Evolutionary conservation across 2,888 invertebrate genomes (phyloP), one percentile per base, ranked within the genome.

Genomic region (Drosophila rellima): DNA sequence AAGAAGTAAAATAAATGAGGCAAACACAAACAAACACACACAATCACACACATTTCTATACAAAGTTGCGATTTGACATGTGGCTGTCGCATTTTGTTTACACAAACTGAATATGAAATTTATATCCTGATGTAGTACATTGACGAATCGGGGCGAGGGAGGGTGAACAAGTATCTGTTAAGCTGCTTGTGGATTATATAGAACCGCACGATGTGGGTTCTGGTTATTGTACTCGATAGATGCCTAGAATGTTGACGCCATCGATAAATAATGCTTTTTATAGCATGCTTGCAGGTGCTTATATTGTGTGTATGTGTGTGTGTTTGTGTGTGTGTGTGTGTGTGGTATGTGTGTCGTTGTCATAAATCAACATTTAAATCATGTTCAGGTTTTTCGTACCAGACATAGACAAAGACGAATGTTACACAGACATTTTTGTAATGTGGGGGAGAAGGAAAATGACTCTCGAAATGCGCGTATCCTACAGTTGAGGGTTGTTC

Each of bases 351-450:
- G 37, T 62, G 66, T 60, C 48, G 23, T 42, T 70, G 85, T 84
- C 76, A 82, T 81, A 84, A 85, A 81, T 81, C 80, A 81, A 82
- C 82, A 79, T 85, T 82, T 82, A 78, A 82, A 78, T 82, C 62
- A 73, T 70, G 65, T 64, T 78, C 52, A 64, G 75, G 65, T 68
- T 75, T 68, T 55, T 65, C 48, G 54, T 45, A 44, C 39, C 50
- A 62, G 37, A 62, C 50, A 55, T 11, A 74, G 70, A 74, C 78
- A 74, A 67, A 75, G 85, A 57, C 37, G 50, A 54, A 70, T 70
- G 56, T 20, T 13, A 0, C 15, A 33, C 29, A 47, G 15, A 17
- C 37, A 40, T 59, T 50, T 59, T 50, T 42, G 23, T 40, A 18
- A 17, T 23, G 42, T 10, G 29, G 42, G 13, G 29, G 2, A 33